These are phyloP conservation scores for Chaetops frenatus DNA, from an alignment of 2,113 vertebrate genomes.

Conservation along the genomic window DNA sequence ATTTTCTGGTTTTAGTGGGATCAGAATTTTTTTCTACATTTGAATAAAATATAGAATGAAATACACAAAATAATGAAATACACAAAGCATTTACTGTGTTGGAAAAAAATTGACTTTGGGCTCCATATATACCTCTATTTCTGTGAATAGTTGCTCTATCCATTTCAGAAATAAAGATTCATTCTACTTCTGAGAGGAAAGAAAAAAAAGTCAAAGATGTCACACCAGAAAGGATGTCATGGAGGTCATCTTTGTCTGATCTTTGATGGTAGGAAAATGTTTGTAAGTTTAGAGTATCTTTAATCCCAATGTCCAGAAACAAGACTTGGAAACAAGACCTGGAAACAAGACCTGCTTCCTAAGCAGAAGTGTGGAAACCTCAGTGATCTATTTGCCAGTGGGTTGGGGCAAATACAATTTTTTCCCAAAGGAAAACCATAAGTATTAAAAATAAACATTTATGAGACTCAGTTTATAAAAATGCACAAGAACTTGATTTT, in stretches of 20 bases:
- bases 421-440: background rate
- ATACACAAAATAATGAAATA: background rate
- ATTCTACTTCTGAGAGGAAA: background rate
- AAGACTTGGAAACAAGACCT: too few species aligned
- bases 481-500: background rate
- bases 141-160: background rate
- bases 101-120: background rate
- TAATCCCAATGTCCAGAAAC: background rate
- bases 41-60: background rate
- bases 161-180: background rate
- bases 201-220: background rate
- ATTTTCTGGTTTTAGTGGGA: background rate
- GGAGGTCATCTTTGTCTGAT: background rate
- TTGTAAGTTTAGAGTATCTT: background rate
- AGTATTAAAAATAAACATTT: background rate
- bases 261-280: background rate
- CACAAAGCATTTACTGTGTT: background rate
- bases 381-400: background rate
- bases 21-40: background rate
- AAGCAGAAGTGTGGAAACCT: background rate
- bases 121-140: background rate
- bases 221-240: fast-evolving
- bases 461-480: background rate
- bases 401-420: background rate
- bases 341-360: background rate